Base-by-base conservation (phyloP, 2,113 vertebrate species). In the Pituophis catenifer region DNA sequence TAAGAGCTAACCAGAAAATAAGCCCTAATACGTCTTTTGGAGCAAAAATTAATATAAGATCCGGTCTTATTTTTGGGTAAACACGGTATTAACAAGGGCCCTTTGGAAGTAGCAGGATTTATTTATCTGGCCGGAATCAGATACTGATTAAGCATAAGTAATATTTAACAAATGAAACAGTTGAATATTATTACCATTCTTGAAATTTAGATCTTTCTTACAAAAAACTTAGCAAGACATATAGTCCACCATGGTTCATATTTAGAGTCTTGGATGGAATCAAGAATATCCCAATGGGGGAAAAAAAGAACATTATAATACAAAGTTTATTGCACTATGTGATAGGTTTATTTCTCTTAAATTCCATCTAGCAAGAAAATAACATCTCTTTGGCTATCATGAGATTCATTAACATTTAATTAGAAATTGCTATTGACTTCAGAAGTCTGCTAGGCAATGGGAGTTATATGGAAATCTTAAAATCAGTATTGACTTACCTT, bases 381-480 rank as follows among this genome's bases (percentile, higher is more conserved):
- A 50, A 93, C 86, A 9, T 23, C 12, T 50, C 17, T 62, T 88
- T 91, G 57, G 8, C 23, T 95, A 62, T 0, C 0, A 0, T 92
- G 53, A 91, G 15, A 81, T 88, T 62, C 4, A 93, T 94, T 92
- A 94, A 92, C 70, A 50, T 13, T 23, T 58, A 93, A 91, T 86
- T 87, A 91, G 8, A 93, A 93, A 91, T 58, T 21, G 92, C 29
- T 93, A 53, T 33, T 91, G 13, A 17, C 12, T 92, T 81, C 89
- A 88, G n/a, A 95, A 52, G 38, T 89, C 59, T 19, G 33, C n/a
- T 86, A 95, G 23, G 12, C 17, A 57, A 5, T 24, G 29, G 38
- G 48, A 62, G 1, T 86, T 94, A 88, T 62, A 86, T 65, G 29
- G 81, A 93, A 96, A 94, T 1, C n/a, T 94, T 1, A 91, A 70